A percentile compares a stretch with the other conserved stretches of the same genome.
Conservation (phyloP, 64 coral and sea anemone species). For the Hydrozoanthus tunicans region DNA sequence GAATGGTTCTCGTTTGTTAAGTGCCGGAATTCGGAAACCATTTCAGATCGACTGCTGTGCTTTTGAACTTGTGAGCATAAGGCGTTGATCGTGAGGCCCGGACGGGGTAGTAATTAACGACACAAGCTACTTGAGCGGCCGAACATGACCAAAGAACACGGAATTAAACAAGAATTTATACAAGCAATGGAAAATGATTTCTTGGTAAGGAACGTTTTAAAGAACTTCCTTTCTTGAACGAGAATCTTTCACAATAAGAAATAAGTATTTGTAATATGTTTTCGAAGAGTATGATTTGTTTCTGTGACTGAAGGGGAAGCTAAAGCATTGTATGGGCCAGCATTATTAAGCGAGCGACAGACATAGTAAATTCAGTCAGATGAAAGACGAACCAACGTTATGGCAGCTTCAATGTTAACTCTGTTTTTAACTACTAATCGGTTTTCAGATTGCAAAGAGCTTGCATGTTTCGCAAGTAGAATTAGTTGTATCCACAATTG, state of each 20-base stretch:
- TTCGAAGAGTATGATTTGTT: neutral
- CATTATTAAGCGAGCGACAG: neutral
- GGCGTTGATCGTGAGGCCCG: neutral
- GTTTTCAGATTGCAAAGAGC: neutral
- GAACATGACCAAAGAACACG: neutral
- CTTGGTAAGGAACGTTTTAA: conserved; percentile 10
- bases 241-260: neutral
- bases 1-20: conserved; percentile 41
- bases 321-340: neutral
- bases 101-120: neutral
- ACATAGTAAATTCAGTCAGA: neutral
- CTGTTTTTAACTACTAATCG: too few species aligned
- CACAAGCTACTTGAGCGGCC: neutral
- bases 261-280: neutral
- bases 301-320: neutral
- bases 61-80: neutral
- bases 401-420: too few species aligned
- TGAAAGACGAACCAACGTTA: too few species aligned
- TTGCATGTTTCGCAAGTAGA: too few species aligned
- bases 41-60: conserved; percentile 41
- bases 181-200: conserved; percentile 42
- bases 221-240: neutral
- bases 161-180: neutral
- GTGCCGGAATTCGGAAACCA: conserved; percentile 51
- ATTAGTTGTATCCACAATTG: neutral